These are phyloP conservation scores for Drosophila flavopinicola DNA, from an alignment of 2,888 invertebrate species.

Conservation along the genomic window DNA sequence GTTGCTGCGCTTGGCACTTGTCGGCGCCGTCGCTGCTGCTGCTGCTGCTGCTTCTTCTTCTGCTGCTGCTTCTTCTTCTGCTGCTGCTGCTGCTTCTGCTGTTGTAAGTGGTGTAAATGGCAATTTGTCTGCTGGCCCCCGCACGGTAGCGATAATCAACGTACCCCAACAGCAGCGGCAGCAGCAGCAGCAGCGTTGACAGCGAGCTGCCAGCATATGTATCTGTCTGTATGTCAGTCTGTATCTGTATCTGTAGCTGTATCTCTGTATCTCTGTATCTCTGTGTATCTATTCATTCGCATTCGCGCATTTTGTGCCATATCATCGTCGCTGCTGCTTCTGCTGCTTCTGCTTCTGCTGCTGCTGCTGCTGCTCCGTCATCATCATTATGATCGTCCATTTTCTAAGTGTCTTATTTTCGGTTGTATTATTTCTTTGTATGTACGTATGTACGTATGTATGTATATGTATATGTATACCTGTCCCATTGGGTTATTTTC, in stretches of 20 bases:
- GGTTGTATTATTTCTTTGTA: constrained; percentile 64
- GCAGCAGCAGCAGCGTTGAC: constrained; percentile 52
- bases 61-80: constrained; percentile 19
- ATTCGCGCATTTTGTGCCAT: constrained; percentile 74
- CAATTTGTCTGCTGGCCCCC: constrained; percentile 74
- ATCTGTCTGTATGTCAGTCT: constrained; percentile 19
- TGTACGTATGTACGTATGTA: background rate
- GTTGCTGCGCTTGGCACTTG: constrained; percentile 42
- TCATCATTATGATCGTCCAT: constrained; percentile 72
- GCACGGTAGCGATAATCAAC: constrained; percentile 67
- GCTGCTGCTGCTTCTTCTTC: constrained; percentile 21
- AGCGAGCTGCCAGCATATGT: constrained; percentile 30
- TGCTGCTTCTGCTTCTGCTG: constrained; percentile 24
- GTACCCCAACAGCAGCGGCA: constrained; percentile 21
- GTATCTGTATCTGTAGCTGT: constrained; percentile 12
- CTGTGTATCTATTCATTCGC: constrained; percentile 60
- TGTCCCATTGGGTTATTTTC: constrained; percentile 70
- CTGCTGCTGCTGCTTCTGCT: constrained; percentile 37
- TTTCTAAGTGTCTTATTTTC: constrained; percentile 68
- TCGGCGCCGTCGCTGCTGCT: constrained; percentile 29
- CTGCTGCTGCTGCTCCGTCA: constrained; percentile 49
- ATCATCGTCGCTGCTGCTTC: constrained; percentile 60
- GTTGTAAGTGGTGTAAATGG: constrained; percentile 80
- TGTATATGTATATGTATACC: constrained; percentile 32
- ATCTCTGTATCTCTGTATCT: constrained; percentile 10